These are phyloP conservation scores for Phlogophora meticulosa DNA, from an alignment of 2,888 invertebrate species.

Conservation along the genomic window DNA sequence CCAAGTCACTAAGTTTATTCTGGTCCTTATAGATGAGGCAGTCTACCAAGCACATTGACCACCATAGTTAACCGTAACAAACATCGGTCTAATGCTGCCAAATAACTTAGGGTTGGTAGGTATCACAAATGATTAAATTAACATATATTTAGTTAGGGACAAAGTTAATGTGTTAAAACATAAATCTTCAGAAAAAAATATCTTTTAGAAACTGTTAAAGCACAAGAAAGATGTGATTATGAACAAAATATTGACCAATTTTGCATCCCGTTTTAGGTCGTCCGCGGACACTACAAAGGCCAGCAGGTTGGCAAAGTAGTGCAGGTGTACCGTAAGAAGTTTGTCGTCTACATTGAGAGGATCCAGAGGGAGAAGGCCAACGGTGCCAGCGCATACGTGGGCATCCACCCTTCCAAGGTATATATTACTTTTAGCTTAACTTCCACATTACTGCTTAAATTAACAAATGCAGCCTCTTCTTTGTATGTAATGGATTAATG, in stretches of 20 bases:
- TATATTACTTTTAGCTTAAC: neutral
- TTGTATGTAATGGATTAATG: neutral
- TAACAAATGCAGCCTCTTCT: neutral
- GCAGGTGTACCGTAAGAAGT: constrained; percentile 99
- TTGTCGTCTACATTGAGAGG: constrained; percentile 99
- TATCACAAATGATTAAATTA: constrained; percentile 14
- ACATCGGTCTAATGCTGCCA: constrained; percentile 12
- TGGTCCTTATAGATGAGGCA: constrained; percentile 55
- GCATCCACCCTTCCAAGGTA: constrained; percentile 99
- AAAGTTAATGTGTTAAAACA: no score
- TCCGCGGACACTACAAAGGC: constrained; percentile 99
- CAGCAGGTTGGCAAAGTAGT: constrained; percentile 99
- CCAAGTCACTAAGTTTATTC: constrained; percentile 39
- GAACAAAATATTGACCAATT: constrained; percentile 11
- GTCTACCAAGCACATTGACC: constrained; percentile 26
- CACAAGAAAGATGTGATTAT: neutral
- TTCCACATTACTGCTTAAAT: neutral
- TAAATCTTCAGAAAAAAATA: no score
- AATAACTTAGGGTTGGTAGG: constrained; percentile 53
- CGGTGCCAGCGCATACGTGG: constrained; percentile 99
- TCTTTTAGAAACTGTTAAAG: neutral
- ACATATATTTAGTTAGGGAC: no score
- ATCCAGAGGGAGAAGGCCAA: constrained; percentile 99
- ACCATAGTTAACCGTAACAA: constrained; percentile 18
- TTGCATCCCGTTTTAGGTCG: constrained; percentile 92